These are phyloP conservation scores for Brotula barbata DNA, from an alignment of 2,797 vertebrate species.

Conservation along the genomic window DNA sequence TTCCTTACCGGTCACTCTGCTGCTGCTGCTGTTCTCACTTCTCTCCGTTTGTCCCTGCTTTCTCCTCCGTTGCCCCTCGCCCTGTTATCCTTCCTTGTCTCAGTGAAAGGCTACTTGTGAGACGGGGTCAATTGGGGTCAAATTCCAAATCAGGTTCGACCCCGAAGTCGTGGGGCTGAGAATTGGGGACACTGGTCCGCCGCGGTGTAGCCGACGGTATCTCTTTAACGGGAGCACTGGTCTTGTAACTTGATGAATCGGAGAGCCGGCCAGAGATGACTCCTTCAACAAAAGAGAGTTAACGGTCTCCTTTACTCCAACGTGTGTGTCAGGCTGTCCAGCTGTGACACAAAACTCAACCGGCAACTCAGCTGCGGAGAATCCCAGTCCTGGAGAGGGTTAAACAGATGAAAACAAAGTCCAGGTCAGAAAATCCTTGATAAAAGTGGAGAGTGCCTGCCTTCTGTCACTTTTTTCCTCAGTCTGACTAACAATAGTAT, in stretches of 20 bases:
- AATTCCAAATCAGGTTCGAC: slow-evolving; percentile 78
- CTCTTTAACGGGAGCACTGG: slow-evolving; percentile 25
- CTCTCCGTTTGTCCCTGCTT: slow-evolving; percentile 51
- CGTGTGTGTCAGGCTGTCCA: slow-evolving; percentile 26
- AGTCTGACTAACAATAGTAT: slow-evolving; percentile 46
- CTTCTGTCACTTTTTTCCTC: slow-evolving; percentile 14
- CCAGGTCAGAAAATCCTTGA: slow-evolving; percentile 43
- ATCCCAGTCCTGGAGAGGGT: slow-evolving; percentile 48
- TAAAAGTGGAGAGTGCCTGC: not conserved
- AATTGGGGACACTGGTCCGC: slow-evolving; percentile 47
- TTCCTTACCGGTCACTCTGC: slow-evolving; percentile 67
- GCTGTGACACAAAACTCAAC: slow-evolving; percentile 29
- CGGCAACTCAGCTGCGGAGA: slow-evolving; percentile 18
- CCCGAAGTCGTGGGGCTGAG: slow-evolving; percentile 50
- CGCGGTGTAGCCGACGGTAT: slow-evolving; percentile 23
- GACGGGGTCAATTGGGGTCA: slow-evolving; percentile 72
- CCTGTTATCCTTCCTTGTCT: slow-evolving; percentile 67
- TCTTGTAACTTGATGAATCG: slow-evolving; percentile 10
- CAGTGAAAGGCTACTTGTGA: slow-evolving; percentile 67
- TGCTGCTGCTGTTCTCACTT: slow-evolving; percentile 60
- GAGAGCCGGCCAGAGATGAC: slow-evolving; percentile 6
- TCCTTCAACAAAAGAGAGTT: slow-evolving; percentile 18
- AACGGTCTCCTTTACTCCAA: slow-evolving; percentile 23
- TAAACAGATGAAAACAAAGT: slow-evolving; percentile 32
- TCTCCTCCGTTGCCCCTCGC: slow-evolving; percentile 37